Percentiles rank a stretch among this genome's conserved stretches.
phyloP scores from a whole-genome alignment of 2,888 invertebrate species.

The Tortrix viridana region DNA sequence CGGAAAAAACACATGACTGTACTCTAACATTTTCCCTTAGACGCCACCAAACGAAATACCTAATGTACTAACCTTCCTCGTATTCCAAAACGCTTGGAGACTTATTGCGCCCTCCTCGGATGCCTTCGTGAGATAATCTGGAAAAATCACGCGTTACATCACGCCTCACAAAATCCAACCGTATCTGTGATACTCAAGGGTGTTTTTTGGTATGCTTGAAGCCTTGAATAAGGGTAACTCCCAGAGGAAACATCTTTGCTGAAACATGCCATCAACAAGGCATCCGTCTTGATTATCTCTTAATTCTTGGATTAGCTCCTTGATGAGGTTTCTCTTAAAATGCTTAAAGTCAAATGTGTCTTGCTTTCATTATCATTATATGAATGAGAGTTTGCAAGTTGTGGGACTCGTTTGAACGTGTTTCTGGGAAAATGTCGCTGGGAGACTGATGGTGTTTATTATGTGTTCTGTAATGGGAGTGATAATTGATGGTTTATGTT shows the following conservation, averaged over 20 bases:
- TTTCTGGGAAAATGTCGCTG: not conserved
- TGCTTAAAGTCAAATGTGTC: slow-evolving; percentile 2
- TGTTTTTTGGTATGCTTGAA: not conserved
- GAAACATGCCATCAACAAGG: slow-evolving; percentile 13
- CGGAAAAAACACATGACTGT: too few relatives aligned
- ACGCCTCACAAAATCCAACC: not conserved
- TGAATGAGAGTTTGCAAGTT: not conserved
- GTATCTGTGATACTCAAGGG: not conserved
- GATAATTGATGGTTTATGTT: too few relatives aligned
- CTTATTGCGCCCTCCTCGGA: slow-evolving; percentile 26
- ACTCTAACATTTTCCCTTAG: too few relatives aligned
- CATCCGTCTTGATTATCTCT: slow-evolving; percentile 20
- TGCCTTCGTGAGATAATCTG: slow-evolving; percentile 27
- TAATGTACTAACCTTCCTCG: not conserved
- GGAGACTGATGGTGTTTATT: too few relatives aligned
- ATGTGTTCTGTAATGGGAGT: too few relatives aligned
- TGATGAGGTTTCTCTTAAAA: slow-evolving; percentile 9
- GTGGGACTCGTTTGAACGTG: not conserved
- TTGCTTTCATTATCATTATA: not conserved
- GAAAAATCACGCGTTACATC: slow-evolving; percentile 16
- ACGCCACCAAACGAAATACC: not conserved
- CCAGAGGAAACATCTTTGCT: slow-evolving; percentile 21
- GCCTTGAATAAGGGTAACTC: slow-evolving; percentile 4
- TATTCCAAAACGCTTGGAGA: slow-evolving; percentile 19
- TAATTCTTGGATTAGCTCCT: slow-evolving; percentile 2